Conservation (phyloP, 30 jellyfish, hydroid and myxozoan species). For the Cassiopea andromeda region DNA sequence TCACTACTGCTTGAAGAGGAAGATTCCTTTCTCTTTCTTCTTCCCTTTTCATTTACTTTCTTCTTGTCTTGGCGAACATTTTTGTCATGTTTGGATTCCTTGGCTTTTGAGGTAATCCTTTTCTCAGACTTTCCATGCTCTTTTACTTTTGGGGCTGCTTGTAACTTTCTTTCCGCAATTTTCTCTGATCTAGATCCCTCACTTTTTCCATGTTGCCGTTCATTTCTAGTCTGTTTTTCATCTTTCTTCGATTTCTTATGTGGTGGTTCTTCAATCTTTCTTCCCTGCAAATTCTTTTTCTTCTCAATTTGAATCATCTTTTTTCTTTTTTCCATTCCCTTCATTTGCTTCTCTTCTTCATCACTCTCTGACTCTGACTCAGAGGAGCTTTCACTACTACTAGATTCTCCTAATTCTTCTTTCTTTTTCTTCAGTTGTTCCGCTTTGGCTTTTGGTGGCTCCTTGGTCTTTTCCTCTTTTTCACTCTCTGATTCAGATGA, state of each 20-base stretch:
- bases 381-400: conserved; percentile 54
- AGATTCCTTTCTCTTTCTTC: conserved; percentile 29
- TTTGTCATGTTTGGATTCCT: conserved; percentile 10
- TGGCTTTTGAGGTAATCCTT: not conserved
- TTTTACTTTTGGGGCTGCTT: not conserved
- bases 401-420: not conserved
- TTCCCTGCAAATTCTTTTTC: not conserved
- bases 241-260: conserved; percentile 7
- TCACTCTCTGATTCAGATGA: conserved; percentile 39
- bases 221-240: not conserved
- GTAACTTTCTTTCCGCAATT: not conserved
- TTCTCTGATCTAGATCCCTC: conserved; percentile 1
- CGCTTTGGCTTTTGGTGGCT: not conserved
- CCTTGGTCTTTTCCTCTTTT: not conserved
- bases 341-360: not conserved
- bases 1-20: conserved; percentile 73
- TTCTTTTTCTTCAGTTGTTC: not conserved
- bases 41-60: not conserved
- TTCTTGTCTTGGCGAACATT: not conserved
- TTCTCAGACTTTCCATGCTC: conserved; percentile 1
- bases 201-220: not conserved
- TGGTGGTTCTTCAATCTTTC: conserved; percentile 36
- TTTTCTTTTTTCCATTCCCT: not conserved
- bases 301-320: not conserved
- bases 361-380: conserved; percentile 40